Percentiles rank a stretch among this genome's conserved stretches.
Conservation (phyloP, 1,140 invertebrate species). For the Drosophila oshimai region DNA sequence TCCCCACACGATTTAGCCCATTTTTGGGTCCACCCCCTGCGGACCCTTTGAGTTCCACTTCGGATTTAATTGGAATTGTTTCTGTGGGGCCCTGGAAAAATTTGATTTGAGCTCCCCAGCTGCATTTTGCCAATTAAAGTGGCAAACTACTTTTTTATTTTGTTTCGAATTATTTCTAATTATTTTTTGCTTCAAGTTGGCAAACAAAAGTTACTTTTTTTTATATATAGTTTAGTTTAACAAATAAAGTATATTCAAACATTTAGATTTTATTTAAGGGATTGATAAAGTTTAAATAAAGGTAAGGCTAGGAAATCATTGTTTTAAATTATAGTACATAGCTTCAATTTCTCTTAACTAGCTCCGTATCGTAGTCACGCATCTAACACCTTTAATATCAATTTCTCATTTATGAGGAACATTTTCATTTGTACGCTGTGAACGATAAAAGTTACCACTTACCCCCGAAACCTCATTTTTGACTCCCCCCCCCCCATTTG, state of each 20-base stretch:
- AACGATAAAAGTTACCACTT: conserved; percentile 38
- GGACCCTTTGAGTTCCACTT: conserved; percentile 34
- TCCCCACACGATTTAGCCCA: not conserved
- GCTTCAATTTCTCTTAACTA: not conserved
- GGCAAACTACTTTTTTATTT: conserved; percentile 32
- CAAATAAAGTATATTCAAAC: no score
- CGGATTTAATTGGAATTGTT: conserved; percentile 50
- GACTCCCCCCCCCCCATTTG: not conserved
- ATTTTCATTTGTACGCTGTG: conserved; percentile 42
- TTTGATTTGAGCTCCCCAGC: conserved; percentile 25
- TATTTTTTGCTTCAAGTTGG: conserved; percentile 17
- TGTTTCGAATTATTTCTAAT: conserved; percentile 23
- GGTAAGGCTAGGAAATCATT: not conserved
- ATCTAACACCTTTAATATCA: conserved; percentile 53
- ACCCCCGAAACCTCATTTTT: not conserved
- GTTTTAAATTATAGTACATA: not conserved
- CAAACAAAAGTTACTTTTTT: not conserved
- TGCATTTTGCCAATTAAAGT: conserved; percentile 42
- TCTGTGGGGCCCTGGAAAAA: not conserved
- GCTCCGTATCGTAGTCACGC: conserved; percentile 8
- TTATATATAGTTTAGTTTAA: no score
- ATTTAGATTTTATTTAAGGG: no score
- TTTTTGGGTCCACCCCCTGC: not conserved
- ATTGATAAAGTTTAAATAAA: no score
- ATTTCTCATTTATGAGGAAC: conserved; percentile 58